Evolutionary conservation across 2,797 vertebrate genomes (phyloP).

Genomic region (Hemibagrus guttatus): DNA sequence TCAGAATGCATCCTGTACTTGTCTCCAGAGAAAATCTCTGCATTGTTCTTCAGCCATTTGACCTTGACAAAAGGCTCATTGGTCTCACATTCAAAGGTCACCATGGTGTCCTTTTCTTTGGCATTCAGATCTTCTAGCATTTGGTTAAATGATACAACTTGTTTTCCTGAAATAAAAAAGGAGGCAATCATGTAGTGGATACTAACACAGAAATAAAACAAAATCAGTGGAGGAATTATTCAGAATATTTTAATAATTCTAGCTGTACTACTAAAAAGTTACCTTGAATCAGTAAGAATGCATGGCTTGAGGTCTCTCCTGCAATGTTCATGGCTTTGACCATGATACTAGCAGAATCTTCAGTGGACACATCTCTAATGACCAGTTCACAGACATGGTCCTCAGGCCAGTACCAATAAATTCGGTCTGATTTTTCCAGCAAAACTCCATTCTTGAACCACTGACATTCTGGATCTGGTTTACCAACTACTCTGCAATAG

Average conservation of each 20-base stretch:
- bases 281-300: conserved; percentile 97
- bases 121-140: conserved; percentile 81
- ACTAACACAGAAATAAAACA: neutral
- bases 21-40: conserved; percentile 88
- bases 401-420: conserved; percentile 98
- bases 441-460: conserved; percentile 97
- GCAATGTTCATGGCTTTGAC: conserved; percentile 95
- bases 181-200: neutral
- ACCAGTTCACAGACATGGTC: conserved; percentile 95
- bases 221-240: neutral
- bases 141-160: conserved; percentile 84
- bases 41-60: conserved; percentile 90
- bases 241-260: neutral
- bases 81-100: conserved; percentile 98
- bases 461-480: conserved; percentile 95
- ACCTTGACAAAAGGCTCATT: conserved; percentile 97
- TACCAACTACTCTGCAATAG: conserved; percentile 88
- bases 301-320: conserved; percentile 95
- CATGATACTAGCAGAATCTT: conserved; percentile 98
- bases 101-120: conserved; percentile 92
- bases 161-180: conserved; percentile 79
- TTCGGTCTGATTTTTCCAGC: conserved; percentile 88
- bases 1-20: conserved; percentile 98
- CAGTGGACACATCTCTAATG: conserved; percentile 87
- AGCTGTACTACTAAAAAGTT: conserved; percentile 41